Conservation (phyloP, 1,140 invertebrate genomes). For the Bombus confusus region DNA sequence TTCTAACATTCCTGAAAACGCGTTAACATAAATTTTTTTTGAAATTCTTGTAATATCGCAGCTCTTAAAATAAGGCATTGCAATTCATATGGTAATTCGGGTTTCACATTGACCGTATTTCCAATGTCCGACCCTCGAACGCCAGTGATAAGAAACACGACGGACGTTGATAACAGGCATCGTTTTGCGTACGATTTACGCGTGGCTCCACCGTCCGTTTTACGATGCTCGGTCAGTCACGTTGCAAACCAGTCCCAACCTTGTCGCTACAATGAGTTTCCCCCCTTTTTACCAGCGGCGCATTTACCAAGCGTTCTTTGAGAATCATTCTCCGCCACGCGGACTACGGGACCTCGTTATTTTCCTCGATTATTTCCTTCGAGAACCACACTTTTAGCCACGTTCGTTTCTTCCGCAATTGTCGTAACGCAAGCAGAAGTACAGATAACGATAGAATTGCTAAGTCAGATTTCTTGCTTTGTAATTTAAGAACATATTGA, state of each 20-base stretch:
- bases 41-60: too few species aligned
- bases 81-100: constrained; percentile 1
- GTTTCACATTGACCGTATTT: background rate
- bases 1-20: background rate
- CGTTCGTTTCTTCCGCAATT: background rate
- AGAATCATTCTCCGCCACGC: constrained; percentile 15
- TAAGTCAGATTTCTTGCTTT: background rate
- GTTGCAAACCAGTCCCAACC: constrained; percentile 11
- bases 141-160: background rate
- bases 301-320: constrained; percentile 39
- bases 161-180: constrained; percentile 15
- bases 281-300: constrained; percentile 4
- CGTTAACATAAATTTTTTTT: background rate
- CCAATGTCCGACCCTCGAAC: background rate
- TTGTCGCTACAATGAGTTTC: background rate
- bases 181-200: constrained; percentile 29
- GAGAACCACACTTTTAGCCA: background rate
- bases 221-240: constrained; percentile 16
- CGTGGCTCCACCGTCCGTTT: constrained; percentile 4
- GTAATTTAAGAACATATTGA: too few species aligned
- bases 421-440: background rate
- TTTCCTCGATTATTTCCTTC: background rate
- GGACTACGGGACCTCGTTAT: constrained; percentile 21
- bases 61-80: too few species aligned
- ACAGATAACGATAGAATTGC: background rate